Evolutionary conservation across 2,113 vertebrate species (phyloP).

Genomic region (Strigops habroptila): DNA sequence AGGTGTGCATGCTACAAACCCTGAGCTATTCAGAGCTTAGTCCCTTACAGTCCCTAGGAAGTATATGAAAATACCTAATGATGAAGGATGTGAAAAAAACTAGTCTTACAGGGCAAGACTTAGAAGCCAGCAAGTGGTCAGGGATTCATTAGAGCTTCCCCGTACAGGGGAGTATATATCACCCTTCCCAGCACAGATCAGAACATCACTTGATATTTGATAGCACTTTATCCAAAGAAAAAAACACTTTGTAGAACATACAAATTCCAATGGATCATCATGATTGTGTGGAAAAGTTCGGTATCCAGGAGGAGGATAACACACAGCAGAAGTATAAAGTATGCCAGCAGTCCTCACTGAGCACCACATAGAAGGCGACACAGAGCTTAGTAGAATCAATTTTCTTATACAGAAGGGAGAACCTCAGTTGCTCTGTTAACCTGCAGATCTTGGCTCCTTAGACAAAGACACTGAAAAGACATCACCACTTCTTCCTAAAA

Average conservation of each 20-base stretch:
- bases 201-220: not conserved
- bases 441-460: not conserved
- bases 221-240: not conserved
- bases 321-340: not conserved
- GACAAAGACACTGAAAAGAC: not conserved
- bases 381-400: not conserved
- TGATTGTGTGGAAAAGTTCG: not conserved
- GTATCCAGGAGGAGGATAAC: not conserved
- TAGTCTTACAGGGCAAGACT: not conserved
- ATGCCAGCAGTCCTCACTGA: not conserved
- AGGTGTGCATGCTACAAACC: accelerated
- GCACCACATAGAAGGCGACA: not conserved
- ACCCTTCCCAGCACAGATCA: not conserved
- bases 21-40: not conserved
- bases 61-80: not conserved
- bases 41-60: not conserved
- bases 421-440: not conserved
- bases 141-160: not conserved
- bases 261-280: not conserved
- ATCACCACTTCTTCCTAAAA: not conserved
- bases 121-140: not conserved
- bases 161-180: not conserved
- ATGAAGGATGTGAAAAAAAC: not conserved
- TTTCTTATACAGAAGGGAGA: not conserved
- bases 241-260: not conserved